phyloP scores from a whole-genome alignment of 37 sponge, comb jelly and placozoan genomes.

The Hexactinellida sp. region DNA sequence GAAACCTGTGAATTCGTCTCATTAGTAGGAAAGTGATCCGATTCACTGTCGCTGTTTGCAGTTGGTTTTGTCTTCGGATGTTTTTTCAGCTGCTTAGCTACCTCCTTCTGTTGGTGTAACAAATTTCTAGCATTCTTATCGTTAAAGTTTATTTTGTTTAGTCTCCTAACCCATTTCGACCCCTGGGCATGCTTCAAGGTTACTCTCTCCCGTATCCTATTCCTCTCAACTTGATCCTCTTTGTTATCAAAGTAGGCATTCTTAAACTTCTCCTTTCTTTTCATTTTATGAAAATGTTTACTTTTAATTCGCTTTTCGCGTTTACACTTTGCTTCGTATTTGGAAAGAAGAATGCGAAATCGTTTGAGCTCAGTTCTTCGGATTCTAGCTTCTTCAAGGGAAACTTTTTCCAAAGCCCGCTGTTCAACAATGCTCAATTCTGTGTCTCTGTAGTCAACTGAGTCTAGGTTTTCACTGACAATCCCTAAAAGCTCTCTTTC shows the following conservation, averaged over 20 bases:
- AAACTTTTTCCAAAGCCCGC: background rate
- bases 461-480: background rate
- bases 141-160: background rate
- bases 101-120: background rate
- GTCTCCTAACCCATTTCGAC: background rate
- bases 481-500: background rate
- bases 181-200: background rate
- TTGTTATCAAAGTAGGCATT: background rate
- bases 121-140: background rate
- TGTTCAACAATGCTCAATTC: background rate
- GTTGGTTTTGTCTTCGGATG: background rate
- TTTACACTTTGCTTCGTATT: conserved; percentile 17
- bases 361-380: conserved; percentile 1
- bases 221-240: background rate
- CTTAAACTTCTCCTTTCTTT: conserved; percentile 4
- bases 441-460: background rate
- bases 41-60: background rate
- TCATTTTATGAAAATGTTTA: conserved; percentile 8
- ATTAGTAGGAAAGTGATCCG: background rate
- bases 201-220: background rate
- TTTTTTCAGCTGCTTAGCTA: background rate
- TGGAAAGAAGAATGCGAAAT: background rate
- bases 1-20: background rate
- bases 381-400: background rate
- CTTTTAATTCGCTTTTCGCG: conserved; percentile 12